Conservation (phyloP, 2,888 invertebrate genomes). For the Lasiommata megera region DNA sequence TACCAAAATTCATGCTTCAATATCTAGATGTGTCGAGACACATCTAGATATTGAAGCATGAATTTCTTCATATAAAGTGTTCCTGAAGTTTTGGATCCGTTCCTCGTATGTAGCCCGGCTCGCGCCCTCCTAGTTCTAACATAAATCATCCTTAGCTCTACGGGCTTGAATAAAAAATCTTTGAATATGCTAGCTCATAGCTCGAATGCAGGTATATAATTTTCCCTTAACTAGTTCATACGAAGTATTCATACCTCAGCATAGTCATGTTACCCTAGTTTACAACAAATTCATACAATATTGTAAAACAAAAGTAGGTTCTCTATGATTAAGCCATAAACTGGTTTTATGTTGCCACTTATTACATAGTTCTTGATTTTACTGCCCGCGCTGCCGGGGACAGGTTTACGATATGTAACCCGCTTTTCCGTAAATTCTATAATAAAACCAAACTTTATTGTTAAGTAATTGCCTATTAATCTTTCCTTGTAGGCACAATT, state of each 20-base stretch:
- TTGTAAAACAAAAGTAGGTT: constrained; percentile 32
- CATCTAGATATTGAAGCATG: no score
- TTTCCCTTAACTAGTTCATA: background rate
- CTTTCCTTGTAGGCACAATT: background rate
- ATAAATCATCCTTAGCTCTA: no score
- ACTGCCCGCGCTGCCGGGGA: constrained; percentile 48
- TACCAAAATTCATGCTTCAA: no score
- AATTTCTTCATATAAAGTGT: no score
- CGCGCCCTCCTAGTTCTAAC: no score
- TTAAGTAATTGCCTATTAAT: constrained; percentile 15
- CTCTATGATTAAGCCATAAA: constrained; percentile 40
- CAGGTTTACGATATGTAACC: constrained; percentile 56
- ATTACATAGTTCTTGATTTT: constrained; percentile 54
- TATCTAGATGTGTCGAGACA: no score
- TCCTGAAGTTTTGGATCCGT: no score
- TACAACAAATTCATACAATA: constrained; percentile 21
- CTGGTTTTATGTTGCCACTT: constrained; percentile 40
- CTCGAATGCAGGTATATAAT: background rate
- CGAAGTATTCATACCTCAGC: background rate
- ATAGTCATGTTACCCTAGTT: background rate
- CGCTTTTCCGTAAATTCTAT: constrained; percentile 30
- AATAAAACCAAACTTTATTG: constrained; percentile 18
- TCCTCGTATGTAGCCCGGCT: no score
- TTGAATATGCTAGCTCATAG: no score
- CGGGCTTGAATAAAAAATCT: no score